Conservation (phyloP, 1,140 invertebrate genomes). For the Araneus ventricosus region DNA sequence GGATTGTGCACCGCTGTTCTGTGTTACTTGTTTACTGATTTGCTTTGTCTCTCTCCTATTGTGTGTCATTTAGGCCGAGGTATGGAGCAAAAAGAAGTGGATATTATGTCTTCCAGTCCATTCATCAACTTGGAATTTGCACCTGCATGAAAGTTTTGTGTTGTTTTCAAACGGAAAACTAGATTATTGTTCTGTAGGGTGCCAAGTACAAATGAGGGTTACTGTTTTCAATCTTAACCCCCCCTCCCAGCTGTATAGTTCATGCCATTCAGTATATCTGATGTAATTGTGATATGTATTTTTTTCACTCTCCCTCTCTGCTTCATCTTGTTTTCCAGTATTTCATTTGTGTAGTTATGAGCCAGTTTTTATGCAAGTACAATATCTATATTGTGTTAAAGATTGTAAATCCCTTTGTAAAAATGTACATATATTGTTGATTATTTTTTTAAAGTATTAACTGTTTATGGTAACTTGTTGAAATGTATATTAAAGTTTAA, state of each 20-base stretch:
- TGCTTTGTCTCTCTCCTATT: slow-evolving; percentile 1
- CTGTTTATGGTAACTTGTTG: not conserved
- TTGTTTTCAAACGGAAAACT: not conserved
- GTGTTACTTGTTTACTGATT: not conserved
- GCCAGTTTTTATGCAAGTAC: not conserved
- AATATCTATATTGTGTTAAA: not conserved
- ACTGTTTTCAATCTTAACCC: not conserved
- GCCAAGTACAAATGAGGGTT: slow-evolving; percentile 39
- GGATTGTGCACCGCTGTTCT: not conserved
- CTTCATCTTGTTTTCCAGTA: not conserved
- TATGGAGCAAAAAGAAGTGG: slow-evolving; percentile 66
- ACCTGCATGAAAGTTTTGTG: not conserved
- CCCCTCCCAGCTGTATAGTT: not conserved
- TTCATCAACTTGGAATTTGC: slow-evolving; percentile 72
- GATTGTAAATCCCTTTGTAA: not conserved
- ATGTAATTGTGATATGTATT: slow-evolving; percentile 29
- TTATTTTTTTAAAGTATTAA: not conserved
- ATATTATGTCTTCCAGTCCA: slow-evolving; percentile 66
- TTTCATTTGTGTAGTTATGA: not conserved
- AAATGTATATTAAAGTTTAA: not conserved
- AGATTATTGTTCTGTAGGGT: not conserved
- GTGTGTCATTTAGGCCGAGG: slow-evolving; percentile 55
- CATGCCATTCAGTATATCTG: not conserved
- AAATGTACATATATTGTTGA: slow-evolving; percentile 25
- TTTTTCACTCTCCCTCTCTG: not conserved